Base-by-base conservation (phyloP, 2,888 invertebrate genomes). In the Esperia sulphurella region DNA sequence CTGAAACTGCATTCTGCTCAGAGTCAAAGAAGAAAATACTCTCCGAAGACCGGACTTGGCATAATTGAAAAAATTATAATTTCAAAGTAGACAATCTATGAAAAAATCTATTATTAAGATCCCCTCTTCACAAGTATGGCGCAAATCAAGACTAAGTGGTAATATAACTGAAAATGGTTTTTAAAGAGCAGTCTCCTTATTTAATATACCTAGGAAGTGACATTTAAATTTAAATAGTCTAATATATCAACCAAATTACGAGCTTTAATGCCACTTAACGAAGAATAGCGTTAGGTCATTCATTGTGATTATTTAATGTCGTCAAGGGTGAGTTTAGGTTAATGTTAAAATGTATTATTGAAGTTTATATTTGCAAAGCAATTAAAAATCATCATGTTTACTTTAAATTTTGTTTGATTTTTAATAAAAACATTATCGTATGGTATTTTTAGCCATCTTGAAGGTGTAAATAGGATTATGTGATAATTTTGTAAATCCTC, bases 211-310 rank as follows among this genome's bases (percentile, higher is more conserved):
- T 50, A 58, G 53, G 52, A 62, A 61, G 59, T 65, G 60, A 61
- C 62, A 66, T 65, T 71, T 58, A 45, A 69, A 65, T 69, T 71
- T 58, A 68, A 71, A 69, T 70, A 59, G 65, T 58, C 61, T 63
- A 64, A 62, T 68, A 67, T 64, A 66, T 70, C 63, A 68, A 59
- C 43, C 49, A 62, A 67, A 67, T 67, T 63, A 63, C 60, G 55
- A 54, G 57, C 60, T 58, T 63, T 61, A 65, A 63, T 59, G 59
- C 59, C 59, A 56, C 57, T 61, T 59, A 56, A 59, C 57, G 49
- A 56, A 49, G 55, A 58, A 54, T 51, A 57, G 57, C 54, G 50
- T 35, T 44, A 54, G 52, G 48, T 49, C 58, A 54, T 63, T 63
- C 56, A 53, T 58, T 58, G 46, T 53, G 55, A 30, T 43, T 48